Conservation (phyloP, 1,140 invertebrate genomes). For the Drosophila busckii region DNA sequence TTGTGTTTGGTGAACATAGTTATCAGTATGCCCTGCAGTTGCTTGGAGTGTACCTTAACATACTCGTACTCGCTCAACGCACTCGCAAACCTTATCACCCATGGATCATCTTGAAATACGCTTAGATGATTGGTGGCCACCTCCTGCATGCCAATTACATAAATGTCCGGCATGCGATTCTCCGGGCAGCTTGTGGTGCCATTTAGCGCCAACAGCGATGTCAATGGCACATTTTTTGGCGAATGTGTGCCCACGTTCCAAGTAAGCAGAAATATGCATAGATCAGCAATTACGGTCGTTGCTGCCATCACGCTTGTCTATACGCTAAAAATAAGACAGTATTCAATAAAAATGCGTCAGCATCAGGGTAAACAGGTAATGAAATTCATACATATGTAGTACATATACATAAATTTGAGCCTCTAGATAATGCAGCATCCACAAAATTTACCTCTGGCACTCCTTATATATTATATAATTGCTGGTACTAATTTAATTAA, state of each 20-base stretch:
- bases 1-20: constrained; percentile 87
- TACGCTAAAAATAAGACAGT: constrained; percentile 45
- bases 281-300: constrained; percentile 53
- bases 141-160: constrained; percentile 92
- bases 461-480: too few relatives aligned
- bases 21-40: constrained; percentile 89
- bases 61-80: constrained; percentile 81
- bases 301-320: constrained; percentile 26
- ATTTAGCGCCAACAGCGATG: constrained; percentile 84
- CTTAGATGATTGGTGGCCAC: constrained; percentile 89
- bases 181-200: constrained; percentile 80
- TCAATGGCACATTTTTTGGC: constrained; percentile 83
- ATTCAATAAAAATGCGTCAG: constrained; percentile 30
- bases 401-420: not conserved
- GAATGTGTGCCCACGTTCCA: constrained; percentile 91
- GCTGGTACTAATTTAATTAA: too few relatives aligned
- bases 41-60: constrained; percentile 87
- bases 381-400: constrained; percentile 1
- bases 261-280: constrained; percentile 86
- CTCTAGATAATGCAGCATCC: too few relatives aligned
- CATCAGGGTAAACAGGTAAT: constrained; percentile 8
- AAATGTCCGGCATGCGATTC: constrained; percentile 87
- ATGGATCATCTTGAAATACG: constrained; percentile 90
- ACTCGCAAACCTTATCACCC: constrained; percentile 85
- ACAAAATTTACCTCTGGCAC: too few relatives aligned